Percentiles rank a stretch among this genome's conserved stretches.
Evolutionary conservation across 2,113 vertebrate species (phyloP).

Genomic region (Tautogolabrus adspersus): DNA sequence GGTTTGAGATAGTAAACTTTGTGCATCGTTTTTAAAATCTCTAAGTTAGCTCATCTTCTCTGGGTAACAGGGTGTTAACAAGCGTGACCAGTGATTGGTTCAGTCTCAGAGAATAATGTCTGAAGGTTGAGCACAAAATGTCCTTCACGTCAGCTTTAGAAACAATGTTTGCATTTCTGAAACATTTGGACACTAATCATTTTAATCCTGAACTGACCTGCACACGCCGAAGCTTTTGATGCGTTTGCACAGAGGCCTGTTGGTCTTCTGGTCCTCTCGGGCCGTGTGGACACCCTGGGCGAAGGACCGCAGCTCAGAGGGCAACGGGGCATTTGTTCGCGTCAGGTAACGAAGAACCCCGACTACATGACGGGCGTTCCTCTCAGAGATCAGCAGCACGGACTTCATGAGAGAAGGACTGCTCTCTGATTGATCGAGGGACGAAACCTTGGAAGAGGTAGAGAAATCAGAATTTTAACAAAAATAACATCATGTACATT

Average conservation of each 20-base stretch:
- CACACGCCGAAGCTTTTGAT: slow-evolving; percentile 92
- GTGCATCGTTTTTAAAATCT: too few species aligned
- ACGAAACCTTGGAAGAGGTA: neutral
- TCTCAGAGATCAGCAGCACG: slow-evolving; percentile 89
- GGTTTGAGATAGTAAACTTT: too few species aligned
- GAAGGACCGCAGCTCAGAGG: slow-evolving; percentile 84
- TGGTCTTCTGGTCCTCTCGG: slow-evolving; percentile 82
- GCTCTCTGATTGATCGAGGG: slow-evolving; percentile 59
- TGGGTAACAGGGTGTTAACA: too few species aligned
- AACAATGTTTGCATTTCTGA: too few species aligned
- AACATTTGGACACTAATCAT: too few species aligned
- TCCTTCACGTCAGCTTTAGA: too few species aligned
- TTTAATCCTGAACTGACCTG: slow-evolving; percentile 80
- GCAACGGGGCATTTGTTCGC: slow-evolving; percentile 81
- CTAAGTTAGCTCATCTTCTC: too few species aligned
- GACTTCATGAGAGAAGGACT: slow-evolving; percentile 77
- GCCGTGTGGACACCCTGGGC: slow-evolving; percentile 75
- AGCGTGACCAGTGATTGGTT: too few species aligned
- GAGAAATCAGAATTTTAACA: neutral
- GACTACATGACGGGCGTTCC: slow-evolving; percentile 61
- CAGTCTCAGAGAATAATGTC: too few species aligned
- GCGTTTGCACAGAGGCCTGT: slow-evolving; percentile 84
- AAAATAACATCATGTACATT: too few species aligned
- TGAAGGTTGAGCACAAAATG: too few species aligned
- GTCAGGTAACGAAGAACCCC: slow-evolving; percentile 85